These are phyloP conservation scores for Epizoanthus rinbou DNA, from an alignment of 92 coral and sea anemone species.

Conservation along the genomic window DNA sequence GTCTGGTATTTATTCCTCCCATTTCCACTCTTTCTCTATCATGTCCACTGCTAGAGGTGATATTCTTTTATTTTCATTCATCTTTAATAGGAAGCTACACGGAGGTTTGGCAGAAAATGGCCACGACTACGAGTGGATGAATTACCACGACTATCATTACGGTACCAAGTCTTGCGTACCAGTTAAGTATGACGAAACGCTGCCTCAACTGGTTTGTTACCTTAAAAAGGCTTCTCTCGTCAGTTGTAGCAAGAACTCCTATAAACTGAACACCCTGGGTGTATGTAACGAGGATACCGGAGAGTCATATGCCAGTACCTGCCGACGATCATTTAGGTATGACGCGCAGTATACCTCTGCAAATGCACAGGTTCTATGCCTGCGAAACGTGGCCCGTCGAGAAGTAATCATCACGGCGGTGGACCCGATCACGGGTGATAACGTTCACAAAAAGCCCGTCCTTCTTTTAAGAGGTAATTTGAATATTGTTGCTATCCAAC, in stretches of 20 bases:
- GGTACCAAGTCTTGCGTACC: background rate
- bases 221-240: background rate
- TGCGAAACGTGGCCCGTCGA: background rate
- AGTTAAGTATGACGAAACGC: background rate
- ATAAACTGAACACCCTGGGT: background rate
- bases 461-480: background rate
- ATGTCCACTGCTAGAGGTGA: no score
- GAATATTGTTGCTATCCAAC: no score
- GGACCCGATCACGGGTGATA: background rate
- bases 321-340: background rate
- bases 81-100: background rate
- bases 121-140: background rate
- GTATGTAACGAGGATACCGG: background rate
- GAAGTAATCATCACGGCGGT: background rate
- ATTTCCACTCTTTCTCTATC: no score
- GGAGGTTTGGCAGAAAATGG: background rate
- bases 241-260: background rate
- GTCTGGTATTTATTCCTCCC: no score
- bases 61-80: background rate
- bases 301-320: background rate
- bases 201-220: conserved; percentile 1
- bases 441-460: conserved; percentile 1
- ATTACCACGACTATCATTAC: background rate
- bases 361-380: background rate
- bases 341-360: background rate